A percentile compares a stretch with the other conserved stretches of the same genome.
Evolutionary conservation across 2,797 vertebrate species (phyloP).

Genomic region (Typhlichthys eigenmanni): DNA sequence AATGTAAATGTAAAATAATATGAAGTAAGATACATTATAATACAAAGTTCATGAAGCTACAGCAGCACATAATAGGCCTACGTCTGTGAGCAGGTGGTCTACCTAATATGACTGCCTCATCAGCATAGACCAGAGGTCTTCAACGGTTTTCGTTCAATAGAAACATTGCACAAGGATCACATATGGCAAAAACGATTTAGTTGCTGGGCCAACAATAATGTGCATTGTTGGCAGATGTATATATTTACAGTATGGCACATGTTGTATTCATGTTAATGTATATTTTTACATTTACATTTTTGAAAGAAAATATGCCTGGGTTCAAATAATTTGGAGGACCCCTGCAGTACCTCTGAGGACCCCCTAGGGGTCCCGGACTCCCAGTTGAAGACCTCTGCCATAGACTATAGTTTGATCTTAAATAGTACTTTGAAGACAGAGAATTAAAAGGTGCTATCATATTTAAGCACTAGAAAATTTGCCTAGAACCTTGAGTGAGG

Average conservation of each 20-base stretch:
- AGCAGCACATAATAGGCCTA: not conserved
- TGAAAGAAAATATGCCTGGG: too few species aligned
- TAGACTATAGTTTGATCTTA: slow-evolving; percentile 33
- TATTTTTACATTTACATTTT: too few species aligned
- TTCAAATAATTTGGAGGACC: too few species aligned
- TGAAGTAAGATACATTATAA: slow-evolving; percentile 40
- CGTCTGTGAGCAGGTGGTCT: slow-evolving; percentile 12
- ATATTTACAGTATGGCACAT: too few species aligned
- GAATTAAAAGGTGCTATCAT: slow-evolving; percentile 47
- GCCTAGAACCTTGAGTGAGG: slow-evolving; percentile 52
- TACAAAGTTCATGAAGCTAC: not conserved
- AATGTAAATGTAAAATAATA: slow-evolving; percentile 51
- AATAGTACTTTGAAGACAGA: slow-evolving; percentile 32
- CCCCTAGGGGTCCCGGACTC: too few species aligned
- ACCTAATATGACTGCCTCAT: slow-evolving; percentile 20
- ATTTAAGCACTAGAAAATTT: slow-evolving; percentile 29
- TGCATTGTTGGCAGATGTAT: too few species aligned
- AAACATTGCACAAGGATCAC: not conserved
- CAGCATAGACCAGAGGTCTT: not conserved
- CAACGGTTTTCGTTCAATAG: too few species aligned
- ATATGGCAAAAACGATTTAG: not conserved
- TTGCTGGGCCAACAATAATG: too few species aligned
- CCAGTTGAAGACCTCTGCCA: not conserved
- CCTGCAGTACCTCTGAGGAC: too few species aligned
- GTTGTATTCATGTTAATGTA: too few species aligned